Evolutionary conservation across 2,888 invertebrate genomes (phyloP), one percentile per base, ranked within the genome.

Genomic region (Fissipunctia ypsillon): DNA sequence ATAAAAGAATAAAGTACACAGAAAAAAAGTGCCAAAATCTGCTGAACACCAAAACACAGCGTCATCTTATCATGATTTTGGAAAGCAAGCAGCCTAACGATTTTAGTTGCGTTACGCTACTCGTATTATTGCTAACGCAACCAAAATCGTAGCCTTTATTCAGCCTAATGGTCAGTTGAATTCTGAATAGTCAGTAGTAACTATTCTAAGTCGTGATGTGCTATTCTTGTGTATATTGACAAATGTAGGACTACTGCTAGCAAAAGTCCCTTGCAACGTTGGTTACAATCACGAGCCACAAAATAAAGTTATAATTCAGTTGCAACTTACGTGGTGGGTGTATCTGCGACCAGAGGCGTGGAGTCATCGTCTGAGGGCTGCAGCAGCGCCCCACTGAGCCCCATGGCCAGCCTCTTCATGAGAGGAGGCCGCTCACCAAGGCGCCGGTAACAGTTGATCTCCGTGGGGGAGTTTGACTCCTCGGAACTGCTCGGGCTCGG

Each of bases 401-500:
- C 98, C 97, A 98, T 97, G 67, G 98, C 97, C 83, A 98, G 97
- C 71, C 98, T 96, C 94, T 98, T 98, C 91, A 97, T 97, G 90
- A 98, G 96, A 67, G 98, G 98, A 76, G 98, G 98, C 92, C 98
- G 98, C 92, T 98, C 94, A 16, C 92, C 93, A 43, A 98, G 97
- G 89, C 98, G 97, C 92, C 98, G 97, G 95, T 98, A 98, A 90
- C 98, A 98, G 95, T 98, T 98, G 93, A 98, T 97, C 96, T 98
- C 98, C 68, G 98, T 98, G 64, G 98, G 98, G 16, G 98, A 98
- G 94, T 98, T 98, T 90, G 98, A 98, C 95, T 98, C 98, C 93
- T 98, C 98, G 86, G 98, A 98, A 91, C 98, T 98, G 93, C 97
- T 97, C 52, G 97, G 97, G 61, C 95, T 95, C 38, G 93, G 92